These are phyloP conservation scores for Toxotes jaculatrix DNA, from an alignment of 2,113 vertebrate species.

Conservation along the genomic window DNA sequence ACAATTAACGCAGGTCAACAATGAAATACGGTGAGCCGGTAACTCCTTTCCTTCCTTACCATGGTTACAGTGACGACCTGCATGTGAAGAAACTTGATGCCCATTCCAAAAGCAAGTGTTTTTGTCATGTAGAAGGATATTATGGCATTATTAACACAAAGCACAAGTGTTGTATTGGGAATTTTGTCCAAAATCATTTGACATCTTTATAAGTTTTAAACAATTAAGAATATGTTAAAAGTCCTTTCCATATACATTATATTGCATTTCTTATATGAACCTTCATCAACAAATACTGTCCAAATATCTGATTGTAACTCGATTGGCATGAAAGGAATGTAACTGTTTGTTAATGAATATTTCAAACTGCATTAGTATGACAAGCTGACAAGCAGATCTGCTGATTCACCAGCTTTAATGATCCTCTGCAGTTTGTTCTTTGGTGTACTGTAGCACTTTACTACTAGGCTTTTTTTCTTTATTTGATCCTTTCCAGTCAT, in stretches of 20 bases:
- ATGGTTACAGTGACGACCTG: conserved; percentile 65
- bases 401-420: neutral
- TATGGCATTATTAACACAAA: neutral
- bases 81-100: conserved; percentile 34
- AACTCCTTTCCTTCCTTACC: conserved; percentile 62
- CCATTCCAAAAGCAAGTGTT: neutral
- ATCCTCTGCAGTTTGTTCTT: neutral
- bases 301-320: neutral
- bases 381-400: neutral
- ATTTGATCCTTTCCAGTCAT: neutral
- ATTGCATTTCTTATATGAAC: neutral
- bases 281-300: neutral
- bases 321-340: too few species aligned
- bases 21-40: conserved; percentile 45
- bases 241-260: neutral
- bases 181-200: neutral
- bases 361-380: neutral
- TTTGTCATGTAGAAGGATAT: neutral
- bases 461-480: neutral
- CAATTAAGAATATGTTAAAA: neutral
- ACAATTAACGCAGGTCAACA: conserved; percentile 82
- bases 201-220: neutral
- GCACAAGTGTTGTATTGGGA: neutral
- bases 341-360: neutral
- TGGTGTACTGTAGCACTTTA: neutral